Evolutionary conservation across 92 coral and sea anemone genomes (phyloP).

Genomic region (Chrysogorgia sp.): DNA sequence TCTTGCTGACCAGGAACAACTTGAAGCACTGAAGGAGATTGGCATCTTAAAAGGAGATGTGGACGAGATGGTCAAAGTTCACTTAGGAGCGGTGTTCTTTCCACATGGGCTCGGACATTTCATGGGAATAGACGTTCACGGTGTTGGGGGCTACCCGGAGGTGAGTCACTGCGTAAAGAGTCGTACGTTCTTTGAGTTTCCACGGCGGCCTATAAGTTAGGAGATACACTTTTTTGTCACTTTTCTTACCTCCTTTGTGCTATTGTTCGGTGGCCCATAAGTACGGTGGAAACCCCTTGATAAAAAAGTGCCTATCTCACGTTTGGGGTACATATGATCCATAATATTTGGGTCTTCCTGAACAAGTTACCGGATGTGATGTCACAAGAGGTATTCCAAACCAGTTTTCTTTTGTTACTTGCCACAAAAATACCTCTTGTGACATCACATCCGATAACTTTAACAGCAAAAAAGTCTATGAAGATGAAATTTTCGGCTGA

Average conservation of each 20-base stretch:
- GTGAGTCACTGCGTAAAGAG: constrained; percentile 39
- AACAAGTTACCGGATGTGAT: too few species aligned
- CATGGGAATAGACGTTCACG: constrained; percentile 91
- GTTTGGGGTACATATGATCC: too few species aligned
- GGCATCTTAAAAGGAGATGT: constrained; percentile 84
- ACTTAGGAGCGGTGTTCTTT: constrained; percentile 89
- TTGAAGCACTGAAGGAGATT: constrained; percentile 72
- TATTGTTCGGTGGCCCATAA: too few species aligned
- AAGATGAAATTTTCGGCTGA: too few species aligned
- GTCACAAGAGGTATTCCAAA: too few species aligned
- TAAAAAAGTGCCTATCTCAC: too few species aligned
- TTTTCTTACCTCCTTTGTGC: neutral
- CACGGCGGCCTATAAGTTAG: neutral
- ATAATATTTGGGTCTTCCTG: too few species aligned
- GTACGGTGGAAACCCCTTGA: too few species aligned
- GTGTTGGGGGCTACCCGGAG: constrained; percentile 95
- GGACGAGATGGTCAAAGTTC: constrained; percentile 88
- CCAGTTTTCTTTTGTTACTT: too few species aligned
- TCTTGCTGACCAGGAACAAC: constrained; percentile 74
- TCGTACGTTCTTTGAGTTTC: neutral
- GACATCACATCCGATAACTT: too few species aligned
- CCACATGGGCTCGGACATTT: constrained; percentile 98
- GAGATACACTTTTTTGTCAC: neutral
- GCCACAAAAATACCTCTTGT: too few species aligned
- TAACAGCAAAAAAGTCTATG: too few species aligned